Conservation (phyloP, 2,797 vertebrate genomes). For the Falco biarmicus region DNA sequence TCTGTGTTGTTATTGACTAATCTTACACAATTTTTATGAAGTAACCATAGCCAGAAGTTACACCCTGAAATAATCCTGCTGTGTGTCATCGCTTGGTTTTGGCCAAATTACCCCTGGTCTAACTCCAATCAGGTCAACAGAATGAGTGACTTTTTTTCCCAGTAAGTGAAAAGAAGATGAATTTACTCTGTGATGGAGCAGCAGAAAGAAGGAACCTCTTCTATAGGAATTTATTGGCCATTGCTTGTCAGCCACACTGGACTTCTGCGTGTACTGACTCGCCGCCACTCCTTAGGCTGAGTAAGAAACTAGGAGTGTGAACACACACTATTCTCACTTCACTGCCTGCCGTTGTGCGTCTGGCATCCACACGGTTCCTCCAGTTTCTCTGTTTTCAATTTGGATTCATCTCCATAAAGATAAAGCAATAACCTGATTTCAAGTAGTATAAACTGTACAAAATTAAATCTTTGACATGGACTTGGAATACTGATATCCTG, state of each 20-base stretch:
- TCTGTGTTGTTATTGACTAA: background rate
- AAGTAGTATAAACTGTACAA: conserved; percentile 40
- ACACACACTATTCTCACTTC: background rate
- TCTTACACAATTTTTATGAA: background rate
- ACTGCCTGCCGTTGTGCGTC: background rate
- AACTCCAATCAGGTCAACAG: background rate
- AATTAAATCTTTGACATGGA: conserved; percentile 45
- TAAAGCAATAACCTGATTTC: conserved; percentile 62
- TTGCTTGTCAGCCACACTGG: background rate
- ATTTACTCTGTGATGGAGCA: background rate
- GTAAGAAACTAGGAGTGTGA: background rate
- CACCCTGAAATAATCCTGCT: background rate
- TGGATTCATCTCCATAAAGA: conserved; percentile 59
- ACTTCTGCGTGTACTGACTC: background rate
- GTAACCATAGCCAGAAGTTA: background rate
- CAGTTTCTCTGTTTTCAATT: conserved; percentile 69
- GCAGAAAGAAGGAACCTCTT: background rate
- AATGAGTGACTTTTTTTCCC: background rate
- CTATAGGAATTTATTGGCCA: background rate
- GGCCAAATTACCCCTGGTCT: background rate
- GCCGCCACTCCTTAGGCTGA: background rate
- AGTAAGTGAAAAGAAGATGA: background rate
- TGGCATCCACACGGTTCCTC: conserved; percentile 15
- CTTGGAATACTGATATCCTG: conserved; percentile 33
- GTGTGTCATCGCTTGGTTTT: background rate